Conservation (phyloP, 2,113 vertebrate species). For the Serinus canaria region DNA sequence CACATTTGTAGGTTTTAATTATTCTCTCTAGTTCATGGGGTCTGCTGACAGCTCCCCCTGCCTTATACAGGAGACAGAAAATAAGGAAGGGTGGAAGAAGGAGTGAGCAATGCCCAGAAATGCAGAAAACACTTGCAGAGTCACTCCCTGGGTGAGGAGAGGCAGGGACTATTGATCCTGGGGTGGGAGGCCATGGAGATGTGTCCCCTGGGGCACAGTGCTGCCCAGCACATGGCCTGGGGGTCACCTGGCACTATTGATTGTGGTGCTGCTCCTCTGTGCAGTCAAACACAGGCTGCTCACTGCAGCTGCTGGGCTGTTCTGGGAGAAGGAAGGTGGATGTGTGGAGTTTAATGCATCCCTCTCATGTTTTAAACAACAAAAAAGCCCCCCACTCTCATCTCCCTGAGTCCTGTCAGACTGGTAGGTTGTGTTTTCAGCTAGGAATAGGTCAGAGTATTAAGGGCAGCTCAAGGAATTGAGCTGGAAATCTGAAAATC, state of each 20-base stretch:
- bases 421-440: background rate
- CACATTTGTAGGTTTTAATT: background rate
- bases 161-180: background rate
- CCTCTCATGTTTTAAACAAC: background rate
- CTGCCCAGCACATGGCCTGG: background rate
- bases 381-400: rapidly evolving
- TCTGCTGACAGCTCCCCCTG: background rate
- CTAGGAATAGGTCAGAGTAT: background rate
- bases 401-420: background rate
- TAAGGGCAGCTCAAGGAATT: constrained; percentile 30
- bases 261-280: background rate
- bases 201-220: background rate
- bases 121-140: background rate
- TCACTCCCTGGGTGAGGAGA: background rate
- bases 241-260: constrained; percentile 19
- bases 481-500: constrained; percentile 22
- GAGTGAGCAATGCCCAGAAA: background rate
- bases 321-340: background rate
- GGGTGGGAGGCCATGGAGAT: background rate
- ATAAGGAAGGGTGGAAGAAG: background rate
- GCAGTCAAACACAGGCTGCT: background rate
- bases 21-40: background rate
- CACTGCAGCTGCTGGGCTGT: background rate
- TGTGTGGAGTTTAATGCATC: background rate
- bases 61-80: background rate